Evolutionary conservation across 2,113 vertebrate species (phyloP), one percentile per base, ranked within the genome.

Genomic region (Leucosticte australis): DNA sequence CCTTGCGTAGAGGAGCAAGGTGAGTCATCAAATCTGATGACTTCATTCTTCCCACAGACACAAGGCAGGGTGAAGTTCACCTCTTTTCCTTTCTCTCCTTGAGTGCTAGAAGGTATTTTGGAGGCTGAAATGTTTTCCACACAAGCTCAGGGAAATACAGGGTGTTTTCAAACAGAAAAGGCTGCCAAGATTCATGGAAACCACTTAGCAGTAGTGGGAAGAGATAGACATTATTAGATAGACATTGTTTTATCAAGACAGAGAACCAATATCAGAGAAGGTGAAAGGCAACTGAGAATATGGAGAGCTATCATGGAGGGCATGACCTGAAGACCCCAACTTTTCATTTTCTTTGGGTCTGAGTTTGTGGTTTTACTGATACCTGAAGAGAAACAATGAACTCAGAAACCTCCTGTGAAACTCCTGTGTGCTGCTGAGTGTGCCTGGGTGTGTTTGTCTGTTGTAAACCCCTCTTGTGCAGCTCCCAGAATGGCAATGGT

Each of bases 391-490:
- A 90, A 92, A 24, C 0, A 0, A 41, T 3, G 2, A 73, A 14
- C 19, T 73, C 30, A 47, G 67, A 88, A 83, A 39, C 8, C 5
- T 24, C 9, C 16, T 35, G 21, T 46, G 67, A 63, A 44, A 59
- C 5, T 22, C 31, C 20, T 8, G 2, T 22, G 15, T 23, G 30
- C n/a, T 63, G 47, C 0, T 17, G 28, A 1, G 0, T 24, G 33
- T 63, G 16, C 11, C 53, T 77, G 73, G 33, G 12, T 15, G 3
- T 63, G 44, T 47, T 11, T 83, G n/a, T 62, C 47, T 37, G 33
- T 8, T 77, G 12, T 27, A 59, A 28, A 21, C 4, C 31, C 14
- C 21, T 9, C 21, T 26, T 41, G 28, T 53, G 21, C 50, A 35
- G 7, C 17, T 77, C 19, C 30, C 23, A 30, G 20, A 53, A 5